These are phyloP conservation scores for Tonatia bakeri DNA, from an alignment of 2,113 vertebrate species.

Conservation along the genomic window DNA sequence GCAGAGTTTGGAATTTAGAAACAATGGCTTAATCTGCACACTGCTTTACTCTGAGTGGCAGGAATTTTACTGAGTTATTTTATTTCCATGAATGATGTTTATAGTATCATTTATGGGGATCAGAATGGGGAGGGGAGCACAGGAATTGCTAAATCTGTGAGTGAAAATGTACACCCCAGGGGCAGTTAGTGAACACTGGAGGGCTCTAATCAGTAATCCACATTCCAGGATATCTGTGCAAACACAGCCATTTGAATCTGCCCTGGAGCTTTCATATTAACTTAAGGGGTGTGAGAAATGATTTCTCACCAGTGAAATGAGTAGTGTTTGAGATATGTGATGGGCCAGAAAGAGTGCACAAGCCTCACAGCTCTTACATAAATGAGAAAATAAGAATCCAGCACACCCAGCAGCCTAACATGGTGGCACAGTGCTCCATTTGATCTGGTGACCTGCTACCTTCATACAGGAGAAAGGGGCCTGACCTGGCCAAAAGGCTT, in stretches of 20 bases:
- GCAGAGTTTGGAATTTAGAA: background rate
- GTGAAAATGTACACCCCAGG: background rate
- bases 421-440: background rate
- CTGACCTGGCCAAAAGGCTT: background rate
- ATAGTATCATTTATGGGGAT: background rate
- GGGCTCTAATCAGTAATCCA: background rate
- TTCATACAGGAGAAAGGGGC: background rate
- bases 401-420: background rate
- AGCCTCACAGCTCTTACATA: background rate
- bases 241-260: background rate
- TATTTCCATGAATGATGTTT: conserved; percentile 2
- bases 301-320: background rate
- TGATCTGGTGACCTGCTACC: background rate
- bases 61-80: conserved; percentile 6
- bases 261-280: background rate
- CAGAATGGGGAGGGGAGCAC: background rate
- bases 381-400: conserved; percentile 21
- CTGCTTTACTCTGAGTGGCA: background rate
- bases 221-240: background rate
- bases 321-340: background rate
- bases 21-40: background rate
- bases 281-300: background rate
- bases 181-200: background rate
- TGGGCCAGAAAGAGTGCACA: background rate
- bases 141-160: background rate